Evolutionary conservation across 2,113 vertebrate species (phyloP), one percentile per base, ranked within the genome.

Genomic region (Prionailurus bengalensis): DNA sequence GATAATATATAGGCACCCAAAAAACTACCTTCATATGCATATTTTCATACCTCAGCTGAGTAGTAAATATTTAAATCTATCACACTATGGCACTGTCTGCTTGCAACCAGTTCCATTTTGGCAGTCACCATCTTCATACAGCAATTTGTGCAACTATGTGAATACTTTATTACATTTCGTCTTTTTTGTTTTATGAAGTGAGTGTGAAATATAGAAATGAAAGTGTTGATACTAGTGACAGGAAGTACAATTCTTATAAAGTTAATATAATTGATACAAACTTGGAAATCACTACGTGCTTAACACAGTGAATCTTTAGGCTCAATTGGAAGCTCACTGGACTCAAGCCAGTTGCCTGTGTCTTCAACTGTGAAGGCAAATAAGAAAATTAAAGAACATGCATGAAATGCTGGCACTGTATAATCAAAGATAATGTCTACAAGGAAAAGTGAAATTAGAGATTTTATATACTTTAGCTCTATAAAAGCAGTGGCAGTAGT

Each of bases 361-460:
- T 95, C 74, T 96, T 98, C 96, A 98, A 88, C 92, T 95, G 82
- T 96, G 70, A 97, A 95, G 48, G 58, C 90, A 96, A 98, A 95
- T 95, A 95, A 80, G 65, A 95, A 96, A 96, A 96, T 89, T 83
- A 88, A 91, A 91, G 89, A 95, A 86, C 31, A 74, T 71, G 68
- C 48, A 29, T 74, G 29, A 70, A 71, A 90, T 90, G 45, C 80
- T 94, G 96, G 96, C 63, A 71, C 79, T 87, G 21, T 86, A 70
- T 66, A 80, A 79, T 70, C 82, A 96, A 94, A 96, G 73, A 89
- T 51, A 36, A 91, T 51, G 25, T 85, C 82, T 92, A 53, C 36
- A 55, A 87, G 73, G 53, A 45, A 87, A 88, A 76, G 4, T 55
- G 36, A 93, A 93, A 61, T 91, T 63, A 85, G n/a, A 82, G 29